Conservation (phyloP, 1,140 invertebrate genomes). For the Leguminivora glycinivorella region DNA sequence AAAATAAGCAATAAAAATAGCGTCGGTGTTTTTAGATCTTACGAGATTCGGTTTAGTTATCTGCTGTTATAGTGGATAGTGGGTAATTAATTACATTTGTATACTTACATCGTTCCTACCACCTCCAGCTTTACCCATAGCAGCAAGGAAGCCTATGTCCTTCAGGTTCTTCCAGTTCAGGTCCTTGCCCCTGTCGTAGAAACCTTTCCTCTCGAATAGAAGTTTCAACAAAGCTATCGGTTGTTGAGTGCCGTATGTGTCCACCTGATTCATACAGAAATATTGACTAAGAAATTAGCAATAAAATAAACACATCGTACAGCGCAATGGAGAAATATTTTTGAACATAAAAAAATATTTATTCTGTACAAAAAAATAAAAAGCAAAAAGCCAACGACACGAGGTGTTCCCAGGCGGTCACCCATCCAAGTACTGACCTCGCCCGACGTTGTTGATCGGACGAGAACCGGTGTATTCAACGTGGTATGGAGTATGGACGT, state of each 20-base stretch:
- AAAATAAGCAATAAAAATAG: no score
- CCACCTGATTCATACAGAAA: conserved; percentile 76
- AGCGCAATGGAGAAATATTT: no score
- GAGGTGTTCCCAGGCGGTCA: conserved; percentile 25
- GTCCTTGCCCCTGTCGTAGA: conserved; percentile 94
- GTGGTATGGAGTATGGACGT: conserved; percentile 28
- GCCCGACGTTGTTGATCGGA: conserved; percentile 27
- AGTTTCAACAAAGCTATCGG: conserved; percentile 94
- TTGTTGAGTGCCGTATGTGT: conserved; percentile 94
- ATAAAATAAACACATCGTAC: no score
- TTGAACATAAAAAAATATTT: no score
- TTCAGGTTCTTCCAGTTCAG: conserved; percentile 93
- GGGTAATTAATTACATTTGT: no score
- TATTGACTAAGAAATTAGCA: no score
- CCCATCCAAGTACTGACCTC: conserved; percentile 26
- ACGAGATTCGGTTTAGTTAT: no score
- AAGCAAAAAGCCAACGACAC: conserved; percentile 18
- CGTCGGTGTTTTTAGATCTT: no score
- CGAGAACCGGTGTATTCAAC: conserved; percentile 27
- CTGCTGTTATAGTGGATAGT: no score
- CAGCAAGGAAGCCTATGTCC: conserved; percentile 89
- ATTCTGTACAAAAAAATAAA: not conserved
- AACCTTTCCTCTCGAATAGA: conserved; percentile 90
- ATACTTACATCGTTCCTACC: conserved; percentile 86
- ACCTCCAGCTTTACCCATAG: conserved; percentile 91